Conservation (phyloP, 2,888 invertebrate species). For the Latrodectus elegans region DNA sequence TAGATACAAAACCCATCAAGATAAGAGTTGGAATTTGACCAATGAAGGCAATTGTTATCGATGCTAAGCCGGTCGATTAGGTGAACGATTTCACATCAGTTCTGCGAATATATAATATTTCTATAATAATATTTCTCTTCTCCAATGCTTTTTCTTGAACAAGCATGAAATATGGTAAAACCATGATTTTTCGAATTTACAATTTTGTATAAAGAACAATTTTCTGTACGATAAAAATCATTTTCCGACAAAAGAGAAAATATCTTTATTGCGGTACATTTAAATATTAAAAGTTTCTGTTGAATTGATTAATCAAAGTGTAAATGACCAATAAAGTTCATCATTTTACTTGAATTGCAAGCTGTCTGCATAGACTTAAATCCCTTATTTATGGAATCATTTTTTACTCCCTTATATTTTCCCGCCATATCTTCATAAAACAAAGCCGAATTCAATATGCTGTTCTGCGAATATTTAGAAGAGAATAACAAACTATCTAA, state of each 20-base stretch:
- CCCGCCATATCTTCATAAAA: constrained; percentile 29
- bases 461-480: constrained; percentile 16
- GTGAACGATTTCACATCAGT: constrained; percentile 27
- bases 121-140: constrained; percentile 19
- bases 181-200: constrained; percentile 23
- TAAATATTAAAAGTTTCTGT: constrained; percentile 31
- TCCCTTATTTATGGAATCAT: neutral
- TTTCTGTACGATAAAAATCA: neutral
- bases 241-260: constrained; percentile 18
- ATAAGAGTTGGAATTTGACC: constrained; percentile 18
- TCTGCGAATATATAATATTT: constrained; percentile 13
- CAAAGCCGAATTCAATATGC: neutral
- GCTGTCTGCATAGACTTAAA: neutral
- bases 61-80: constrained; percentile 3
- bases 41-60: constrained; percentile 22
- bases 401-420: neutral
- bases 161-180: constrained; percentile 13
- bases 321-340: constrained; percentile 18
- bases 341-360: neutral
- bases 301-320: constrained; percentile 28
- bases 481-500: constrained; percentile 35
- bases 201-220: constrained; percentile 10
- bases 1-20: constrained; percentile 25
- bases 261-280: constrained; percentile 18
- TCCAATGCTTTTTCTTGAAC: constrained; percentile 48